Evolutionary conservation across 2,888 invertebrate genomes (phyloP).

Genomic region (Tineola bisselliella): DNA sequence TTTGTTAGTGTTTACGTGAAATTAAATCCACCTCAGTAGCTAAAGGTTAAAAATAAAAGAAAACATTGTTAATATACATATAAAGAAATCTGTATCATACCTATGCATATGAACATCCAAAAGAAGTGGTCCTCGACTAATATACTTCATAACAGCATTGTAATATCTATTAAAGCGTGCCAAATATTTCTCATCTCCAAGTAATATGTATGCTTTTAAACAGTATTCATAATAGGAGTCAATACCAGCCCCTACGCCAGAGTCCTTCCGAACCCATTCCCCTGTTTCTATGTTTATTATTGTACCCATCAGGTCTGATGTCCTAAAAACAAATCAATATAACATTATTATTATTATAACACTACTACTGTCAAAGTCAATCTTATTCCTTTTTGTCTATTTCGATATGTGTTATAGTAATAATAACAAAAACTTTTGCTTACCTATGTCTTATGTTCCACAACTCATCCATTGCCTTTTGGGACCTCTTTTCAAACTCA

Average conservation of each 20-base stretch:
- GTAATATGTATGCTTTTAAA: conserved; percentile 94
- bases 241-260: conserved; percentile 98
- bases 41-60: too few relatives aligned
- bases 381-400: not conserved
- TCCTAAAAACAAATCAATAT: conserved; percentile 28
- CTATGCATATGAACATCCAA: conserved; percentile 96
- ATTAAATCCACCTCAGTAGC: too few relatives aligned
- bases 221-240: conserved; percentile 99
- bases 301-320: conserved; percentile 94
- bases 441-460: conserved; percentile 91
- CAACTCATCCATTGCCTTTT: conserved; percentile 94
- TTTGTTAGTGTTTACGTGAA: too few relatives aligned
- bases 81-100: conserved; percentile 24
- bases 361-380: too few relatives aligned
- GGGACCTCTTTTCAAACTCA: conserved; percentile 93
- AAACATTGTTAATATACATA: too few relatives aligned
- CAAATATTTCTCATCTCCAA: conserved; percentile 93
- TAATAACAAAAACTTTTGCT: not conserved
- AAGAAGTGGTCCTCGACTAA: conserved; percentile 94
- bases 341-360: not conserved
- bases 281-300: conserved; percentile 98
- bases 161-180: conserved; percentile 96
- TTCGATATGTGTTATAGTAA: not conserved
- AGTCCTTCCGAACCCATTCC: conserved; percentile 96
- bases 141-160: conserved; percentile 96